Evolutionary conservation across 2,113 vertebrate genomes (phyloP).

Genomic region (Perccottus glenii): DNA sequence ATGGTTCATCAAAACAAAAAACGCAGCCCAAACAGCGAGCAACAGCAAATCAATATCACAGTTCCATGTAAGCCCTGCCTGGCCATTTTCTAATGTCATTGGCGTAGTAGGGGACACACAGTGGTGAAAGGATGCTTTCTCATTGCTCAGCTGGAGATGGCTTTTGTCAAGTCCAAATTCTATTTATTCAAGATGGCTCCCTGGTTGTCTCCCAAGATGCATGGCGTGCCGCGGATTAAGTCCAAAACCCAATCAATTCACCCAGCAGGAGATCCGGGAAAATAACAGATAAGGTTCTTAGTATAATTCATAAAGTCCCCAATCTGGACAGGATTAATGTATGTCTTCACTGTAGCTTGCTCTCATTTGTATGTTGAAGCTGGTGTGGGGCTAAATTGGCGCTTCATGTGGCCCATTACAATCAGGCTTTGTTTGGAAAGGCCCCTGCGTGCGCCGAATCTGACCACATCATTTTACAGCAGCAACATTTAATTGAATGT

Average conservation of each 20-base stretch:
- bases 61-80: constrained; percentile 35
- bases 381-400: constrained; percentile 59
- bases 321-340: constrained; percentile 75
- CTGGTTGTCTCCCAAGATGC: constrained; percentile 66
- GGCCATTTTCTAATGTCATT: constrained; percentile 63
- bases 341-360: constrained; percentile 38
- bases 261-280: constrained; percentile 70
- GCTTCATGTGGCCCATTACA: constrained; percentile 54
- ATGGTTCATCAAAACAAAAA: constrained; percentile 40
- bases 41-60: constrained; percentile 42
- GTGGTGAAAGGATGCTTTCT: constrained; percentile 66
- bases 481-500: constrained; percentile 25
- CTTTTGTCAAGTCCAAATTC: constrained; percentile 75
- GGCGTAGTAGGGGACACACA: constrained; percentile 46
- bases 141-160: constrained; percentile 74
- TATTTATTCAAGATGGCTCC: constrained; percentile 77
- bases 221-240: constrained; percentile 74
- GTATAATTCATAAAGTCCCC: constrained; percentile 75
- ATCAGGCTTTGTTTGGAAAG: constrained; percentile 55
- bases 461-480: constrained; percentile 38
- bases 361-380: constrained; percentile 53
- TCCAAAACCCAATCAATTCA: constrained; percentile 79
- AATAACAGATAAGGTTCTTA: constrained; percentile 75
- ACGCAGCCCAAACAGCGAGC: not conserved
- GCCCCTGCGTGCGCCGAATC: constrained; percentile 30